phyloP scores from a whole-genome alignment of 2,113 vertebrate species.

The Pycnonotus jocosus region DNA sequence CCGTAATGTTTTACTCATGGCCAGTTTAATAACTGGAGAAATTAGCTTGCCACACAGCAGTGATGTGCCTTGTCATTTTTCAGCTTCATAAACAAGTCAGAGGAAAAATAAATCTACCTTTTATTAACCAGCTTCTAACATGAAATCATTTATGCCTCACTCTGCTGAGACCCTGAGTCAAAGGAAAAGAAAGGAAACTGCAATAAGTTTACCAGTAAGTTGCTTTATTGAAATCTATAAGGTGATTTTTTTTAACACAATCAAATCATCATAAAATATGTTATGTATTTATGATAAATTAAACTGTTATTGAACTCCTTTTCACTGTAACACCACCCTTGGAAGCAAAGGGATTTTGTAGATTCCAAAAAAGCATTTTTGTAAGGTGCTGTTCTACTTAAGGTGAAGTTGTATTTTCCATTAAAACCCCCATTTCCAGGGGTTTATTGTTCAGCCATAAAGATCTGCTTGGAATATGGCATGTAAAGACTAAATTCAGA shows the following conservation, averaged over 20 bases:
- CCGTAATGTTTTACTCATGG: conserved; percentile 29
- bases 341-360: conserved; percentile 60
- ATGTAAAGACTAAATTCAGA: conserved; percentile 28
- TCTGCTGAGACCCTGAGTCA: conserved; percentile 38
- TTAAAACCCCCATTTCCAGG: conserved; percentile 64
- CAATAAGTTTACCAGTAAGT: conserved; percentile 61
- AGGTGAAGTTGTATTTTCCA: conserved; percentile 72
- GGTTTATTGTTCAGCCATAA: conserved; percentile 69
- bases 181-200: conserved; percentile 56
- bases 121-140: conserved; percentile 73
- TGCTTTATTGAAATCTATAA: conserved; percentile 70
- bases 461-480: conserved; percentile 57
- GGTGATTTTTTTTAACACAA: conserved; percentile 68
- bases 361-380: conserved; percentile 52
- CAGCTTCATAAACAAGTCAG: conserved; percentile 69
- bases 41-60: conserved; percentile 63
- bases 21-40: conserved; percentile 57
- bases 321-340: conserved; percentile 45
- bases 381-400: conserved; percentile 55
- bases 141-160: conserved; percentile 56
- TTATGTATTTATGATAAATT: conserved; percentile 72
- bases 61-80: conserved; percentile 58
- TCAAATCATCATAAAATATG: conserved; percentile 71
- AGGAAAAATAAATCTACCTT: conserved; percentile 70
- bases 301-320: conserved; percentile 65